phyloP scores from a whole-genome alignment of 2,113 vertebrate species.

The Trogon surrucura region DNA sequence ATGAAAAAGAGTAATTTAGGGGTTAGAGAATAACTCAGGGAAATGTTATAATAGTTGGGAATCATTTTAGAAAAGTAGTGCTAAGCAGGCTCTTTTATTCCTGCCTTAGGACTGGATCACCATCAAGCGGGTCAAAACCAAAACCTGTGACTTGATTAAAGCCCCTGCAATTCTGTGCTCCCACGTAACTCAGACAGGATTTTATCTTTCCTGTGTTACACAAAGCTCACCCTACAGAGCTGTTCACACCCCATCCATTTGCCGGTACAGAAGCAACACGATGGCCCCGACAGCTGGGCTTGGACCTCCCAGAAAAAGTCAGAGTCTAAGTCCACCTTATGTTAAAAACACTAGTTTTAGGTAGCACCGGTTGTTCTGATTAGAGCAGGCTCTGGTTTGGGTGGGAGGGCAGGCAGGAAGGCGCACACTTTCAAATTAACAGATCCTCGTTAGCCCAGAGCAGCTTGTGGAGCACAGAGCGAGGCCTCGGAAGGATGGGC shows the following conservation, averaged over 20 bases:
- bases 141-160: neutral
- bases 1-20: conserved; percentile 59
- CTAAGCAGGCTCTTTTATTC: conserved; percentile 31
- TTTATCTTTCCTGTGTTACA: neutral
- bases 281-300: neutral
- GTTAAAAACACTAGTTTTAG: neutral
- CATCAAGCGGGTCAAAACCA: neutral
- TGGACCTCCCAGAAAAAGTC: neutral
- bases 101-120: neutral
- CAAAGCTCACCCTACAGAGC: neutral
- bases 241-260: neutral
- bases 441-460: neutral
- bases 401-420: neutral
- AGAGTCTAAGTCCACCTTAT: neutral
- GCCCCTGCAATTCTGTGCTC: neutral
- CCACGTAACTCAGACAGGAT: neutral
- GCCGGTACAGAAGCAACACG: neutral
- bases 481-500: neutral
- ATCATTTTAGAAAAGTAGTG: conserved; percentile 11
- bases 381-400: neutral
- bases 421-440: accelerated
- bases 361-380: neutral
- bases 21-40: conserved; percentile 47
- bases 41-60: conserved; percentile 41
- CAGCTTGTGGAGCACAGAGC: neutral